Evolutionary conservation across 2,113 vertebrate genomes (phyloP).

Genomic region (Excalfactoria chinensis): DNA sequence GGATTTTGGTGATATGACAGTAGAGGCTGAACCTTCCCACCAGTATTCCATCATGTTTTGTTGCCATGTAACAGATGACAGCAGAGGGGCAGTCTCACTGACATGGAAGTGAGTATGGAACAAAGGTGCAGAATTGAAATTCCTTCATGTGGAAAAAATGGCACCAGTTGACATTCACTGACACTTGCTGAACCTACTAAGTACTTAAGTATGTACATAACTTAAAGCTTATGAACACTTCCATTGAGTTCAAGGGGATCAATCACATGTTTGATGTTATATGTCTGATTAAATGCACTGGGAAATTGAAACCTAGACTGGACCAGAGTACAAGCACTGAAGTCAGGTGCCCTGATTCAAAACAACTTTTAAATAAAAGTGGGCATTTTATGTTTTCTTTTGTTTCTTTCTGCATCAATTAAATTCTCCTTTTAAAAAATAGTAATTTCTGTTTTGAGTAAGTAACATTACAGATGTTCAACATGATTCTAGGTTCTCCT

Average conservation of each 20-base stretch:
- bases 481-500: neutral
- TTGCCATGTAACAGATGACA: too few relatives aligned
- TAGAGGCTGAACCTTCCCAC: too few relatives aligned
- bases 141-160: too few relatives aligned
- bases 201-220: neutral
- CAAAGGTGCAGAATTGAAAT: too few relatives aligned
- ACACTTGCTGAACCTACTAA: neutral
- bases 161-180: too few relatives aligned
- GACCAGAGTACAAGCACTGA: neutral
- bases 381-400: rapidly evolving
- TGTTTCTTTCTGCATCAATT: neutral
- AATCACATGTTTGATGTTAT: neutral
- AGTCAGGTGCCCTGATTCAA: neutral
- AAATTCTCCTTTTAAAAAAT: neutral
- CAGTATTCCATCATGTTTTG: too few relatives aligned
- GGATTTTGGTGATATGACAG: too few relatives aligned
- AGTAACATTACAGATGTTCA: neutral
- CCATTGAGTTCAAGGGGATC: neutral
- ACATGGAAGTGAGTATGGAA: too few relatives aligned
- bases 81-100: too few relatives aligned
- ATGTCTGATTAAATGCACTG: rapidly evolving
- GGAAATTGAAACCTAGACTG: neutral
- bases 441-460: neutral
- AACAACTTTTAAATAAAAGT: neutral
- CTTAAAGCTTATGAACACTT: neutral